Base-by-base conservation (phyloP, 1,140 invertebrate genomes). In the Aethina tumida region DNA sequence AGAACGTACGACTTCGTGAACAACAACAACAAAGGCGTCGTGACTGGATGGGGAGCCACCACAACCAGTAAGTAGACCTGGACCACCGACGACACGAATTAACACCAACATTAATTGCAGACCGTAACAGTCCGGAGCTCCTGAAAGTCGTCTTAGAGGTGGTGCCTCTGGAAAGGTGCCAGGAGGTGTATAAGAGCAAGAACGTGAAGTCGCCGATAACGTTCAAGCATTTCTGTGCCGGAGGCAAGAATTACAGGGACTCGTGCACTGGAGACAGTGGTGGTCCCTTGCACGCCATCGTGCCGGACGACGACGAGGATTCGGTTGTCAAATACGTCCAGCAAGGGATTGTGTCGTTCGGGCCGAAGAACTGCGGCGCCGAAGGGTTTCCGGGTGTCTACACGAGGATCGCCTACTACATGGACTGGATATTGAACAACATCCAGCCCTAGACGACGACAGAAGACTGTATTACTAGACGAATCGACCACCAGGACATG, bases 41-140 rank as follows among this genome's bases (percentile, higher is more conserved):
- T 77, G 0, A 71, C 74, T 0, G 77, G 75, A 0, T 78, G 75
- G 74, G 75, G 76, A 9, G 52, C 65, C 3, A 74, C 71, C 1
- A 24, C 27, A 29, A n/a, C 12, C 31, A 41, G 18, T 21, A 36
- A 39, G 2, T 31, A 7, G 10, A 10, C 5, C 27, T 29, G 27
- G 27, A 9, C 6, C 17, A 18, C 10, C 24, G 4, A 10, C 26
- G 6, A 18, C n/a, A 16, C 1, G 28, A 10, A 40, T 27, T 22
- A 5, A 10, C 18, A 10, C 39, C 10, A 13, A 7, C 15, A 17
- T 25, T 32, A 5, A 34, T 19, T 45, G 4, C 32, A 60, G 54
- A 48, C 4, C 10, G 41, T 3, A 47, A 47, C 0, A 69, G 63
- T 38, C 54, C 62, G 0, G 63, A 65, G 1, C 57, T 77, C 9